phyloP scores from a whole-genome alignment of 2,113 vertebrate species.

The Ammodytes dubius region DNA sequence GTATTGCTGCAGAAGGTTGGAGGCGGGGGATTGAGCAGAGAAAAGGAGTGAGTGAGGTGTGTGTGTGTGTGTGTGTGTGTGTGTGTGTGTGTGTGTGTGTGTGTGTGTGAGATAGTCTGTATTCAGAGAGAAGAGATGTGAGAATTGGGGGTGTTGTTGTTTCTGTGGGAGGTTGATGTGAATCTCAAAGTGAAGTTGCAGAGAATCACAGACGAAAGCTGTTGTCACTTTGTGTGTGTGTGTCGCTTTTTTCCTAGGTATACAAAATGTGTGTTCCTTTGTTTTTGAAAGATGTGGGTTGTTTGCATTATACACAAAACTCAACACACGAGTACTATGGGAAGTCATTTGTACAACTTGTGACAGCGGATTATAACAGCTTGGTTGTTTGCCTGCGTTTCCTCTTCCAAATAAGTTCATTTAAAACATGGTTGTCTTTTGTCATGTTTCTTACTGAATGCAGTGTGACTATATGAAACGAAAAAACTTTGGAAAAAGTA shows the following conservation, averaged over 20 bases:
- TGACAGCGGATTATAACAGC: not conserved
- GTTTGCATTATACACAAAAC: not conserved
- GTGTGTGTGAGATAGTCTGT: constrained; percentile 34
- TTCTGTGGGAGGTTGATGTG: constrained; percentile 26
- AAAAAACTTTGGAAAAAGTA: not conserved
- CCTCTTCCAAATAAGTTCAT: not conserved
- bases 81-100: constrained; percentile 35
- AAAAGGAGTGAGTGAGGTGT: constrained; percentile 12
- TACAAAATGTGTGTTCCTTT: not conserved
- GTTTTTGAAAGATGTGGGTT: not conserved
- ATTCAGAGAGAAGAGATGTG: constrained; percentile 10
- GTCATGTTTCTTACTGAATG: not conserved
- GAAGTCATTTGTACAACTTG: not conserved
- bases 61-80: constrained; percentile 32
- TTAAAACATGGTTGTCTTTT: not conserved
- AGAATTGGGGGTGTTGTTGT: not conserved
- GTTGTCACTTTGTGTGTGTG: constrained; percentile 6
- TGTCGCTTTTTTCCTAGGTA: constrained; percentile 5
- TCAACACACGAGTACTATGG: not conserved
- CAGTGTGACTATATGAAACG: not conserved
- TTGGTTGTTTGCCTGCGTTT: not conserved
- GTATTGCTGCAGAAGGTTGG: constrained; percentile 52
- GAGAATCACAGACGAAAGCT: constrained; percentile 10
- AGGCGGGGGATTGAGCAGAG: constrained; percentile 28
- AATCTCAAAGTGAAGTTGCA: constrained; percentile 20